These are phyloP conservation scores for Dicaeum eximium DNA, from an alignment of 2,113 vertebrate species.

Conservation along the genomic window DNA sequence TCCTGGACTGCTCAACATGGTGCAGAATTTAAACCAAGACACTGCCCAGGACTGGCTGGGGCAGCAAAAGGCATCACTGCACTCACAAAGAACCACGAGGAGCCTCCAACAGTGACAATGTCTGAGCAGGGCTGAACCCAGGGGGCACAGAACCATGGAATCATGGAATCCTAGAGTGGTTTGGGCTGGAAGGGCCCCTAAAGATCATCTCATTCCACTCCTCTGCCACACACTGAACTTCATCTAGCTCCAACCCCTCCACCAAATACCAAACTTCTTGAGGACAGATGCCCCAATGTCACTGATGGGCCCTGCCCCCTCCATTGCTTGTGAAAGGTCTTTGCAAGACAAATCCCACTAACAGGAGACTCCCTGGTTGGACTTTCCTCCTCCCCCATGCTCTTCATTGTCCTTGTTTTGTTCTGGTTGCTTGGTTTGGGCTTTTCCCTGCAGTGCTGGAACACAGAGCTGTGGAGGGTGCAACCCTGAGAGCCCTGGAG, in stretches of 20 bases:
- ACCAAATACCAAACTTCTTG: neutral
- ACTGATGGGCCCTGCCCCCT: neutral
- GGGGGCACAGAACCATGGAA: neutral
- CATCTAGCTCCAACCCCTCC: neutral
- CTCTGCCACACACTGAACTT: neutral
- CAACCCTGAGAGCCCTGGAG: constrained; percentile 11
- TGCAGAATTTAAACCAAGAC: neutral
- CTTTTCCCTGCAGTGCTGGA: neutral
- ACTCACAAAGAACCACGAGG: neutral
- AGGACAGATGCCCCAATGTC: neutral
- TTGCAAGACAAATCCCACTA: neutral
- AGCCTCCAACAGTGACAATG: neutral
- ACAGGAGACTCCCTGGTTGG: neutral
- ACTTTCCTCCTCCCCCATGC: neutral
- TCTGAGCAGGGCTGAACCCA: neutral
- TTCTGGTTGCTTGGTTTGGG: neutral
- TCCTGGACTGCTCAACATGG: neutral
- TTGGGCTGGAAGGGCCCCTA: neutral
- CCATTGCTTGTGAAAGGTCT: neutral
- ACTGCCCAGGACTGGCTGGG: neutral
- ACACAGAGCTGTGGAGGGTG: neutral
- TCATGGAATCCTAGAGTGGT: neutral
- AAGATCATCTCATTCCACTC: neutral
- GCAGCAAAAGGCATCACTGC: neutral
- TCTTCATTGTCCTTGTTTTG: neutral